Base-by-base conservation (phyloP, 2,888 invertebrate genomes). In the Hipparchia sbordonii region DNA sequence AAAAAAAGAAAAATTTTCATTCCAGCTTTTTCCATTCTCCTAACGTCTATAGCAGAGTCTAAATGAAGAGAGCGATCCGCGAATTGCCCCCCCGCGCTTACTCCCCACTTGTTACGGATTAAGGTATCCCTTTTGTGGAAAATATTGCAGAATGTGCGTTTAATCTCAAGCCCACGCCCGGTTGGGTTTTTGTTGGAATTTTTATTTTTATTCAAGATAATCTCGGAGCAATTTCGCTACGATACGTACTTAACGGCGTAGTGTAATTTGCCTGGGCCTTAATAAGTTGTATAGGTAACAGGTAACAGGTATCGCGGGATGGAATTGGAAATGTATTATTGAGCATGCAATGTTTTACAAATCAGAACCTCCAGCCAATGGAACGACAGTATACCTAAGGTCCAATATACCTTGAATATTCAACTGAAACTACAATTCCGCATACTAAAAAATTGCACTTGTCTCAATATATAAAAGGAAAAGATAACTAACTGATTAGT, bases 81-180 rank as follows among this genome's bases (percentile, higher is more conserved):
- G 83, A 87, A 89, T 90, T 84, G 83, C 82, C 81, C 85, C 39
- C 82, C 85, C 77, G 81, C 81, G 85, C 86, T 85, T 84, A 85
- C 88, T 88, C 88, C 87, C 90, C 87, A 91, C 92, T 92, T 92
- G 91, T 88, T 85, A 87, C 82, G 90, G 91, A 92, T 93, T 91
- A 93, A 92, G 92, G 92, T 92, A 92, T 89, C 90, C 91, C 70
- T 92, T 92, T 93, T 91, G 92, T 92, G 85, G 88, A 84, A 91
- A 90, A 92, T 91, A 92, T 92, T 88, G 92, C 92, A 88, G 90
- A 90, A 88, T 90, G 89, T 90, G 87, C 91, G 90, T 90, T 92
- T 91, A 92, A 93, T 93, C 92, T 90, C 83, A 80, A 84, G 83
- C 82, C 83, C 79, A 89, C 87, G 92, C 87, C 88, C 82, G 86